phyloP scores from a whole-genome alignment of 1,140 invertebrate genomes.

The Protaetia brevitarsis region DNA sequence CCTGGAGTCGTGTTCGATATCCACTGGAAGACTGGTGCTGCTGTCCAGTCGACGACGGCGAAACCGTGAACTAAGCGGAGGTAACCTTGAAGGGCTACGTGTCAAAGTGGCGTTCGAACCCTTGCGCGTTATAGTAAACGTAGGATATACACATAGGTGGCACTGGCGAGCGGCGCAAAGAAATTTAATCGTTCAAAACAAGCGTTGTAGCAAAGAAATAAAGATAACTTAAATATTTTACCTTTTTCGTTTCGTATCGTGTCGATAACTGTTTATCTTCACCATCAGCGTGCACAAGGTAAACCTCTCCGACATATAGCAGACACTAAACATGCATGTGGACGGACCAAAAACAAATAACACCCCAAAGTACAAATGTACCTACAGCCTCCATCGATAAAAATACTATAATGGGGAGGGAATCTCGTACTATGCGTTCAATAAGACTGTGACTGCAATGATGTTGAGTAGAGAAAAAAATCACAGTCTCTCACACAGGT shows the following conservation, averaged over 20 bases:
- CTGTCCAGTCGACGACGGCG: slow-evolving; percentile 25
- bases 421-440: not conserved
- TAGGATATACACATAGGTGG: not conserved
- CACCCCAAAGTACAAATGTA: slow-evolving; percentile 33
- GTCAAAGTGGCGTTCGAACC: slow-evolving; percentile 22
- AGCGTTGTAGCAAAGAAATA: not conserved
- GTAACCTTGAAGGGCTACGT: slow-evolving; percentile 27
- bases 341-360: slow-evolving; percentile 29
- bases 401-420: slow-evolving; percentile 30
- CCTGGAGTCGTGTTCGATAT: not conserved
- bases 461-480: not conserved
- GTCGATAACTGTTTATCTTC: not conserved
- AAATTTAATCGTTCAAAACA: not conserved
- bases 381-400: slow-evolving; percentile 29
- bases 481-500: slow-evolving; percentile 27
- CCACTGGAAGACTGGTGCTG: slow-evolving; percentile 26
- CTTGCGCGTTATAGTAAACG: slow-evolving; percentile 1
- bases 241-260: not conserved
- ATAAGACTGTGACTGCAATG: slow-evolving; percentile 14
- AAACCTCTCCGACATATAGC: not conserved
- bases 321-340: slow-evolving; percentile 10
- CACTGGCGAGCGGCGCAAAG: not conserved
- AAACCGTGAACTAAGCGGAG: slow-evolving; percentile 28
- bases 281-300: not conserved
- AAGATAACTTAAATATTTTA: not conserved